phyloP scores from a whole-genome alignment of 1,140 invertebrate genomes.

The Neodiprion pinetum region DNA sequence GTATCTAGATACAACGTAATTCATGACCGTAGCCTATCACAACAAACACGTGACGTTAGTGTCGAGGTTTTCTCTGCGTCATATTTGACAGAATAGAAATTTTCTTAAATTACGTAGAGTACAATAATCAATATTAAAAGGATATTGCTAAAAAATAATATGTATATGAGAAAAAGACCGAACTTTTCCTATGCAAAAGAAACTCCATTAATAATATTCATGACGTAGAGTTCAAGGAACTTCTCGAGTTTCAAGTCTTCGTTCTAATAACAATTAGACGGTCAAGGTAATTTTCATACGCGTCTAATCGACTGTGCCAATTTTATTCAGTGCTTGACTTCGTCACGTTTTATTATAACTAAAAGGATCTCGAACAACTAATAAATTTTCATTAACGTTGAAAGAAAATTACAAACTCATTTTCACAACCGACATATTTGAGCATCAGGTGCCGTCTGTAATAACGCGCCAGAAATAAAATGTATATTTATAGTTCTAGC shows the following conservation, averaged over 20 bases:
- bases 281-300: neutral
- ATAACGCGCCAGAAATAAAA: neutral
- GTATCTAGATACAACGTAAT: neutral
- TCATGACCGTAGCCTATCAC: neutral
- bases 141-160: neutral
- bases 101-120: neutral
- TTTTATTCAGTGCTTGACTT: neutral
- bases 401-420: neutral
- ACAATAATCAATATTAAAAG: neutral
- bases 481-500: neutral
- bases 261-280: neutral
- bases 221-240: neutral
- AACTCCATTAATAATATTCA: neutral
- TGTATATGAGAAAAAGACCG: neutral
- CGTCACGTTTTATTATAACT: neutral
- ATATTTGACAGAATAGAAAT: neutral
- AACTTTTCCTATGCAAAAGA: neutral
- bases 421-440: neutral
- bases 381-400: neutral
- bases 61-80: neutral
- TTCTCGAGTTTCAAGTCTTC: neutral
- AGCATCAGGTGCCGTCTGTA: neutral
- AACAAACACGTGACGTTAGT: slow-evolving; percentile 4
- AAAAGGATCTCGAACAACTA: neutral
- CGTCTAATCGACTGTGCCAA: neutral